These are phyloP conservation scores for Perognathus longimembris DNA, from an alignment of 2,113 vertebrate species.

Conservation along the genomic window DNA sequence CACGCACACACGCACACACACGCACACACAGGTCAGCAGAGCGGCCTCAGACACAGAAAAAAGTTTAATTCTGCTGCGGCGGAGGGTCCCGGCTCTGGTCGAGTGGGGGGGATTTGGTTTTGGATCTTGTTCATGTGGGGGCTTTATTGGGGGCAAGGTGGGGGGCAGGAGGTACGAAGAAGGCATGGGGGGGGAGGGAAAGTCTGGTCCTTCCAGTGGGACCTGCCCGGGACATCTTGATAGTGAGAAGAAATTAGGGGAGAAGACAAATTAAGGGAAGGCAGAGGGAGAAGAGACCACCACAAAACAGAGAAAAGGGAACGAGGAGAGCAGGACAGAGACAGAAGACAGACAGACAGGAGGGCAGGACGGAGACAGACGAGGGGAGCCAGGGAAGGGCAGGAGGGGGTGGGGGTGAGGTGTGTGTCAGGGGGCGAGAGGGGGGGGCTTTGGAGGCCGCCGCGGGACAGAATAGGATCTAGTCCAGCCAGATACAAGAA, in stretches of 20 bases:
- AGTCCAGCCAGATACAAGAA: slow-evolving; percentile 98
- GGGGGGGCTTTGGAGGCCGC: slow-evolving; percentile 93
- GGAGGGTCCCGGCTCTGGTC: slow-evolving; percentile 75
- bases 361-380: not conserved
- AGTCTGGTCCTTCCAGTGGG: slow-evolving; percentile 81
- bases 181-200: slow-evolving; percentile 35
- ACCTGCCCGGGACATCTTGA: slow-evolving; percentile 75
- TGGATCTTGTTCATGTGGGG: slow-evolving; percentile 71
- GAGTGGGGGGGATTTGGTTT: slow-evolving; percentile 75
- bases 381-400: not conserved
- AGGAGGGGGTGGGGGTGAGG: not conserved
- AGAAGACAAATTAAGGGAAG: slow-evolving; percentile 1
- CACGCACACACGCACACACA: slow-evolving; percentile 46
- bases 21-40: slow-evolving; percentile 71
- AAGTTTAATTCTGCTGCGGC: slow-evolving; percentile 83
- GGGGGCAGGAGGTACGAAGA: not conserved
- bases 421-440: not conserved
- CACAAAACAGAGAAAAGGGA: not conserved
- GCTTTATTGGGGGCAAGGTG: slow-evolving; percentile 5
- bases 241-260: not conserved
- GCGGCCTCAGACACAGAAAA: slow-evolving; percentile 82
- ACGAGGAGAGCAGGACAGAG: not conserved
- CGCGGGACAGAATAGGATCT: slow-evolving; percentile 94
- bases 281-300: not conserved
- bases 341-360: not conserved